Percentiles rank a stretch among this genome's conserved stretches.
phyloP scores from a whole-genome alignment of 1,140 invertebrate genomes.

The Brachystomella parvula region DNA sequence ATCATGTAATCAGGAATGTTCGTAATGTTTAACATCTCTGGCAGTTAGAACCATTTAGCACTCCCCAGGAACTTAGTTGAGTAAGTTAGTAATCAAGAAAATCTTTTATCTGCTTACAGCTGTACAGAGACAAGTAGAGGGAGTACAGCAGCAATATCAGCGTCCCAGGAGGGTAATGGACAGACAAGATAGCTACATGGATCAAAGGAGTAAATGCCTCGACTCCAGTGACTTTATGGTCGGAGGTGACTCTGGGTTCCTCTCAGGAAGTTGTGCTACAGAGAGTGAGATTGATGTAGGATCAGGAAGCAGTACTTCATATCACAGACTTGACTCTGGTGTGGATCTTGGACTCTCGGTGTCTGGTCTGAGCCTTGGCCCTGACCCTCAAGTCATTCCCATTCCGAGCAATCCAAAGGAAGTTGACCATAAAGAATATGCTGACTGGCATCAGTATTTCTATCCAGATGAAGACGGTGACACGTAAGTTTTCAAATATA shows the following conservation, averaged over 20 bases:
- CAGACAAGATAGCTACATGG: conserved; percentile 4
- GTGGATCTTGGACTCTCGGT: conserved; percentile 49
- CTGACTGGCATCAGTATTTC: conserved; percentile 30
- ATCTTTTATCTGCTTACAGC: too few species aligned
- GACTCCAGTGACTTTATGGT: background rate
- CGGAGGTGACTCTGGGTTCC: conserved; percentile 49
- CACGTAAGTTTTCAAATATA: conserved; percentile 52
- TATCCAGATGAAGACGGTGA: conserved; percentile 47
- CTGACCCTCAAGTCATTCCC: conserved; percentile 16
- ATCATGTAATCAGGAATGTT: too few species aligned
- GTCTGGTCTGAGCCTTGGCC: conserved; percentile 42
- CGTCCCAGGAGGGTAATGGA: too few species aligned
- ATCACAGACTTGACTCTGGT: conserved; percentile 45
- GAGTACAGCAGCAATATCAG: too few species aligned
- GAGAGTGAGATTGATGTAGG: conserved; percentile 41
- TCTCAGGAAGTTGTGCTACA: conserved; percentile 49
- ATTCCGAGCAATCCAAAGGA: conserved; percentile 11
- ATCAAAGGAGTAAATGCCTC: background rate
- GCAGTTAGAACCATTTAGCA: too few species aligned
- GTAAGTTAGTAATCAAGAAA: too few species aligned
- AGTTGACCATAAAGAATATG: conserved; percentile 17
- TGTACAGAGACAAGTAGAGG: too few species aligned
- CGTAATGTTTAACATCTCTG: too few species aligned
- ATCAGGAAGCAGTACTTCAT: conserved; percentile 28
- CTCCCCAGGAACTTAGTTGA: too few species aligned